Base-by-base conservation (phyloP, 2,797 vertebrate genomes). In the Rhinichthys osculus region DNA sequence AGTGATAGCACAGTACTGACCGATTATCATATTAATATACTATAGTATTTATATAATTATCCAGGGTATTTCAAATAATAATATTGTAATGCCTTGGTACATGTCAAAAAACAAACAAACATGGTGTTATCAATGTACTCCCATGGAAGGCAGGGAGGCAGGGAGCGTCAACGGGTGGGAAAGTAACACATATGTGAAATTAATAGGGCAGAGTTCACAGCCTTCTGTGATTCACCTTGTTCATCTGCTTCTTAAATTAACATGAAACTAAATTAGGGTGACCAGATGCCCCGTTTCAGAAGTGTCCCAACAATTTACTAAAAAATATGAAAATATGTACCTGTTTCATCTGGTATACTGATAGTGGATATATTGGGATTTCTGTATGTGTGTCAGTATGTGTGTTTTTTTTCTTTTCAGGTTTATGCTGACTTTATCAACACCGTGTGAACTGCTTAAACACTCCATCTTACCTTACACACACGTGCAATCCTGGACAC, bases 401-500 rank as follows among this genome's bases (percentile, higher is more conserved):
- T 81, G 13, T 16, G 13, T 47, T 14, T 40, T 33, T 77, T 74
- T 64, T 80, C 33, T 81, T 54, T 50, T 50, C 16, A 74, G 30
- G 54, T 52, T 64, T 52, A 81, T 73, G 84, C 30, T 69, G 78
- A 80, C 42, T 74, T 81, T 50, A 57, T 76, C 77, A 81, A 77
- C 72, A 67, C 69, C 21, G 47, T 80, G 84, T 84, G 70, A 80
- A 87, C 82, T 69, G 50, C 76, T 73, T 40, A 66, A 70, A 78
- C 38, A 67, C 77, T 73, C 62, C 16, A 64, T 72, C 92, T 94
- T 92, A 98, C 98, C 97, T 98, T 98, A 92, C 98, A 99, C 86
- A 98, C 95, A 0, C 97, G 97, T 1, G 97, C 97, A 0, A 99
- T 95, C 87, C 98, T 95, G 1, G 98, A 98, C 87, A 99, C 97